Conservation (phyloP, 2,888 invertebrate genomes). For the Tenthredo distinguenda region DNA sequence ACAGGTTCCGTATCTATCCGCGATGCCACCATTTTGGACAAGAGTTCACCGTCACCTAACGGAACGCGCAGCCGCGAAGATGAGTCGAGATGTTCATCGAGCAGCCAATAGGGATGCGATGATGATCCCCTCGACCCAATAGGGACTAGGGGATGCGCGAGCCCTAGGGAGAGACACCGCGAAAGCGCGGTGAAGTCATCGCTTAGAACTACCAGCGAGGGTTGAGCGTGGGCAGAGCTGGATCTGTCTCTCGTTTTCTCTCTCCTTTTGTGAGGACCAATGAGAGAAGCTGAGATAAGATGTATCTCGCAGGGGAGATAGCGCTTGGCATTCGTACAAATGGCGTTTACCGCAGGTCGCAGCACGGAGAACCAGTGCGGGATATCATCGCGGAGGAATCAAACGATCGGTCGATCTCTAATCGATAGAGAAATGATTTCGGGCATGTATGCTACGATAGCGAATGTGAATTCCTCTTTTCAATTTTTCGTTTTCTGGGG, state of each 20-base stretch:
- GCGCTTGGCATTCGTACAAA: conserved; percentile 61
- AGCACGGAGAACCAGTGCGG: conserved; percentile 21
- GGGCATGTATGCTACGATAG: background rate
- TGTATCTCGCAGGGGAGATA: conserved; percentile 62
- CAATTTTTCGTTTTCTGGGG: background rate
- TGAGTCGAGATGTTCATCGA: conserved; percentile 74
- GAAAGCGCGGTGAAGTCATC: conserved; percentile 50
- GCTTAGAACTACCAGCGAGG: conserved; percentile 52
- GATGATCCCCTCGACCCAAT: conserved; percentile 76
- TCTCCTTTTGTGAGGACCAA: conserved; percentile 20
- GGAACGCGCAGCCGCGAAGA: conserved; percentile 72
- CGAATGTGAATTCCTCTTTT: background rate
- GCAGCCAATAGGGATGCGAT: conserved; percentile 69
- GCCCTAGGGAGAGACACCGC: conserved; percentile 59
- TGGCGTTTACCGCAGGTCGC: conserved; percentile 42
- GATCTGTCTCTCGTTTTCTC: conserved; percentile 23
- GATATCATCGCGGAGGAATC: conserved; percentile 15
- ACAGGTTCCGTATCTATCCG: background rate
- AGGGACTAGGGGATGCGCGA: conserved; percentile 69
- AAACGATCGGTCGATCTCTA: background rate
- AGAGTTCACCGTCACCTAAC: background rate
- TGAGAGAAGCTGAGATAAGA: conserved; percentile 49
- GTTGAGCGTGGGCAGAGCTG: conserved; percentile 53
- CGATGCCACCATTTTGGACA: conserved; percentile 71
- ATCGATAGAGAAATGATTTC: background rate